These are phyloP conservation scores for Aphelocoma californica DNA, from an alignment of 2,797 vertebrate species.

Conservation along the genomic window DNA sequence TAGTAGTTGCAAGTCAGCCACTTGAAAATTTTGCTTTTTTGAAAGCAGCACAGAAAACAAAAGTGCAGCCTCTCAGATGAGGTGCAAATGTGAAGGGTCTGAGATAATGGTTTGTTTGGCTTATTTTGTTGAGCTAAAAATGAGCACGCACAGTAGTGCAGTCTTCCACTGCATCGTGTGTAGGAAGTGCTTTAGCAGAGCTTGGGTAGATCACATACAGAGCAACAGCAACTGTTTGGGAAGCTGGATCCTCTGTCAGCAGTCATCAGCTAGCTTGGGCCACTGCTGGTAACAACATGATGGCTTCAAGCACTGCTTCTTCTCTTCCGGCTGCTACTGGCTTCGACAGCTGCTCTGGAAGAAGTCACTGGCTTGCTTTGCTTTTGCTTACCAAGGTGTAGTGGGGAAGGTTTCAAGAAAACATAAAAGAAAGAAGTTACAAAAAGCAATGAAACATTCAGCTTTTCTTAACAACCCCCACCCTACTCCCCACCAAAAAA, in stretches of 20 bases:
- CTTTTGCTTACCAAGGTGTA: not conserved
- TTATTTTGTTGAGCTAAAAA: not conserved
- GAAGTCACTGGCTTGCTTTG: not conserved
- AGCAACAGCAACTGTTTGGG: not conserved
- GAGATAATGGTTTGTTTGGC: not conserved
- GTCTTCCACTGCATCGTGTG: not conserved
- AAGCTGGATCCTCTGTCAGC: not conserved
- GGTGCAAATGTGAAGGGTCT: not conserved
- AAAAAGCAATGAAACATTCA: not conserved
- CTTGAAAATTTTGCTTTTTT: not conserved
- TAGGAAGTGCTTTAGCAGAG: not conserved
- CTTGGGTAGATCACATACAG: not conserved
- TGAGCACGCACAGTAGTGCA: accelerated
- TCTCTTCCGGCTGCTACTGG: not conserved
- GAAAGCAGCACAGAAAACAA: not conserved
- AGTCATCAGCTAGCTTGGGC: not conserved
- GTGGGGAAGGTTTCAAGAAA: not conserved
- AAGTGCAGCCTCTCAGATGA: not conserved
- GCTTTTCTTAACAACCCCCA: not conserved
- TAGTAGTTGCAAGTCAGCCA: not conserved
- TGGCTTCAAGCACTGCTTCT: not conserved
- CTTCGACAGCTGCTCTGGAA: not conserved
- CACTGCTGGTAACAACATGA: conserved; percentile 1
- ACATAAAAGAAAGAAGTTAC: not conserved
- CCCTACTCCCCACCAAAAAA: too few relatives aligned